Evolutionary conservation across 2,888 invertebrate genomes (phyloP), one percentile per base, ranked within the genome.

Genomic region (Merodon equestris): DNA sequence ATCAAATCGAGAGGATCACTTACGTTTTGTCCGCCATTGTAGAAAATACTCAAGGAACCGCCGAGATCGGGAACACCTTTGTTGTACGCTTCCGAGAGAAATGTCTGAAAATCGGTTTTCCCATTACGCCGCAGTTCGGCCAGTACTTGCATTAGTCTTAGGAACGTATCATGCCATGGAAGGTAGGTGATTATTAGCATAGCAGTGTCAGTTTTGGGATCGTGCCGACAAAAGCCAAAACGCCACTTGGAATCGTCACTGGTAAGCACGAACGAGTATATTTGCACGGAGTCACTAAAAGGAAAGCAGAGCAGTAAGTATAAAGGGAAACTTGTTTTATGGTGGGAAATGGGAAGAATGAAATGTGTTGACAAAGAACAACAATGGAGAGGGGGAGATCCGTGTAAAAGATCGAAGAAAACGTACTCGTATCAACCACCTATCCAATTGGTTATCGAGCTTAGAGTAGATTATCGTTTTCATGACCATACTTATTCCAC

Each of bases 141-240:
- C 19, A 89, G 82, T 17, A 89, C 85, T 34, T 85, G 83, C 48
- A 89, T 70, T 44, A 89, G 83, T 81, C 86, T 86, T 13, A 89
- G 97, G 91, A 99, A 98, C 85, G 95, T 94, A 89, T 97, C 97
- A 88, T 97, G 97, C 98, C 98, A 99, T 83, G 98, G 98, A 85
- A 98, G 91, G 88, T 94, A 95, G 86, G 98, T 98, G 83, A 95
- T 90, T 83, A 96, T 89, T 51, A 96, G 94, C 87, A 96, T 90
- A 73, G 97, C 95, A 15, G 95, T 95, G 86, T 96, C 93, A 18
- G 94, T 93, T 87, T 95, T 94, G 4, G 97, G 96, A 87, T 98
- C 96, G 88, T 97, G 97, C 19, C 99, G 94, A 88, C 98, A 98
- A 90, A 97, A 99, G 82, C 98, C 98, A 91, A 97, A 99, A 42